A percentile compares a stretch with the other conserved stretches of the same genome.
Evolutionary conservation across 2,888 invertebrate genomes (phyloP).

Genomic region (Acrobasis consociella): DNA sequence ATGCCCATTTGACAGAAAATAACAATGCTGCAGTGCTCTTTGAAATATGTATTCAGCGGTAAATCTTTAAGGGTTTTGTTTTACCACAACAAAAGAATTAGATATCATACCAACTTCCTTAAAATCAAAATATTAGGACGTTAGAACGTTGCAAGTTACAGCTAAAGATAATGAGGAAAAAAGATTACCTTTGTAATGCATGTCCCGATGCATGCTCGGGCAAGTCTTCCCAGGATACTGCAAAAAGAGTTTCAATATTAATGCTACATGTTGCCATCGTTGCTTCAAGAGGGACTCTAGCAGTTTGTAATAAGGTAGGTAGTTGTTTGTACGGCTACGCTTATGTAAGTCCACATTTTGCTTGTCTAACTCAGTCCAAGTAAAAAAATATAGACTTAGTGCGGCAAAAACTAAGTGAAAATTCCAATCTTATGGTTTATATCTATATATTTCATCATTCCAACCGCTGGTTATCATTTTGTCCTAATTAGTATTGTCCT

Average conservation of each 20-base stretch:
- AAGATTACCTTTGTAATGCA: constrained; percentile 92
- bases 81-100: neutral
- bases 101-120: neutral
- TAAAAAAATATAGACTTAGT: neutral
- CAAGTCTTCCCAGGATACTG: constrained; percentile 91
- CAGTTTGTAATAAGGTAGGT: constrained; percentile 6
- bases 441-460: too few species aligned
- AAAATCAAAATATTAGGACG: neutral
- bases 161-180: constrained; percentile 10
- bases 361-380: neutral
- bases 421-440: too few species aligned
- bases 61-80: too few species aligned
- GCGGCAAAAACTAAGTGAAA: neutral
- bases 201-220: constrained; percentile 95
- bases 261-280: constrained; percentile 38
- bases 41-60: too few species aligned
- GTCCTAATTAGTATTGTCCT: too few species aligned
- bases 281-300: neutral
- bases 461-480: too few species aligned
- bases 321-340: neutral
- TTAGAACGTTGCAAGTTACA: neutral
- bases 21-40: too few species aligned
- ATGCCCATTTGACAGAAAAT: too few species aligned
- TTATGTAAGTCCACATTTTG: too few species aligned
- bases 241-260: constrained; percentile 47